Evolutionary conservation across 2,797 vertebrate genomes (phyloP), one percentile per base, ranked within the genome.

Genomic region (Scolopax bukidnonensis): DNA sequence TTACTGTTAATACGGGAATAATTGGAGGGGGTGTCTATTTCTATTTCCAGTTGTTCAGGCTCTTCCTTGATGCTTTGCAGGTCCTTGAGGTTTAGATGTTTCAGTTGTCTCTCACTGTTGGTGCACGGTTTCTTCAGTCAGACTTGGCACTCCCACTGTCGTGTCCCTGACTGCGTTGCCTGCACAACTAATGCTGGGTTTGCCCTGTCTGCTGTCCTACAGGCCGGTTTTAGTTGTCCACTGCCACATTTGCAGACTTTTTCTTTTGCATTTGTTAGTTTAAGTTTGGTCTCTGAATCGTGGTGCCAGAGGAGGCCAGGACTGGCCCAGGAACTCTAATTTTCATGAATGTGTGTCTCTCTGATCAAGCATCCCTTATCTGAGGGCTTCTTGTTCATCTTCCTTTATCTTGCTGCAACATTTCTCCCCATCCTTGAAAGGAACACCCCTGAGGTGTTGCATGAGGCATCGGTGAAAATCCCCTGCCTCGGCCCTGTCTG

Each of bases 21-120:
- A 78, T 33, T 10, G 9, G 38, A 21, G 3, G 0, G 2, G 0
- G 10, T 20, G 18, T 67, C 41, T 20, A 32, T 1, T 59, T 87
- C 2, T 23, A 24, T 68, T 91, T 64, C 19, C 36, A 48, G 10
- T 75, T 67, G 19, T 33, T 63, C 11, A 28, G 47, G 33, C 8
- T 50, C 57, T 61, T 71, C 12, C 25, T 60, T 64, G 16, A 23
- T 67, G 48, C 12, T 92, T 83, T 69, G 32, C 38, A 19, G 6
- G 43, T 67, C 40, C 30, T 77, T 77, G 56, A 68, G 13, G 13
- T 85, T 78, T 78, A 77, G 65, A 3, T 45, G 30, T 48, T 64
- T 60, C 32, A 28, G 24, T 75, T 78, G 30, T 38, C 12, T 68
- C 16, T 77, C 32, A 11, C 16, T 45, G 40, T 19, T 61, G 65